Percentiles rank a stretch among this genome's conserved stretches.
These are phyloP conservation scores for Ochropacha duplaris DNA, from an alignment of 2,888 invertebrate species.

Conservation along the genomic window DNA sequence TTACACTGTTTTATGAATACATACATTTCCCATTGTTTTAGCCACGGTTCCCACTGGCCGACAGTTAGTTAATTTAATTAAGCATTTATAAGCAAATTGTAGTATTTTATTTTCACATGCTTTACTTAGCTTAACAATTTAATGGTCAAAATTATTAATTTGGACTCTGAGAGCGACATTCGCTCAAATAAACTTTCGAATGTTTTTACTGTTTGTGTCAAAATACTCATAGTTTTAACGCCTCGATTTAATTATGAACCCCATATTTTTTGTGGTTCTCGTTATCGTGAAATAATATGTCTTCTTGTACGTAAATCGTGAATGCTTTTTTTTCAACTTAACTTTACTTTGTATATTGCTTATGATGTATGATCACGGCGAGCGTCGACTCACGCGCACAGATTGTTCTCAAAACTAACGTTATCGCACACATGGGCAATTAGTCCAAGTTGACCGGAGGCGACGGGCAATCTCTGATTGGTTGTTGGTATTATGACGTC, in stretches of 20 bases:
- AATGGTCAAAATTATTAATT: slow-evolving; percentile 57
- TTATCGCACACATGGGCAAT: slow-evolving; percentile 82
- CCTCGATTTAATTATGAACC: neutral
- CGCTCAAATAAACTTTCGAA: slow-evolving; percentile 5
- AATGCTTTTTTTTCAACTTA: neutral
- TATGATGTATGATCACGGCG: slow-evolving; percentile 7
- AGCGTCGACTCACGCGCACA: slow-evolving; percentile 67
- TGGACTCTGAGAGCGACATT: slow-evolving; percentile 37
- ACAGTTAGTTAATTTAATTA: slow-evolving; percentile 71
- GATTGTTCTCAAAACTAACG: slow-evolving; percentile 73
- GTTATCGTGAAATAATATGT: neutral
- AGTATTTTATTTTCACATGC: slow-evolving; percentile 62
- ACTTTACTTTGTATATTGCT: neutral
- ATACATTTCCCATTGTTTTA: slow-evolving; percentile 61
- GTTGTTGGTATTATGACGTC: slow-evolving; percentile 74
- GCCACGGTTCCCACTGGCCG: slow-evolving; percentile 69
- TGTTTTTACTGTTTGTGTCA: neutral
- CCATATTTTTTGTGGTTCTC: neutral
- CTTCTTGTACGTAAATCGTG: neutral
- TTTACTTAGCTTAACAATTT: slow-evolving; percentile 63
- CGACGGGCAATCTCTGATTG: slow-evolving; percentile 73
- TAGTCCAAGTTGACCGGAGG: slow-evolving; percentile 82
- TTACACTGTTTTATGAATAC: slow-evolving; percentile 57
- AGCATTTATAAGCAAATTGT: slow-evolving; percentile 65
- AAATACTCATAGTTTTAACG: neutral